Evolutionary conservation across 2,113 vertebrate genomes (phyloP).

Genomic region (Eubucco bourcierii): DNA sequence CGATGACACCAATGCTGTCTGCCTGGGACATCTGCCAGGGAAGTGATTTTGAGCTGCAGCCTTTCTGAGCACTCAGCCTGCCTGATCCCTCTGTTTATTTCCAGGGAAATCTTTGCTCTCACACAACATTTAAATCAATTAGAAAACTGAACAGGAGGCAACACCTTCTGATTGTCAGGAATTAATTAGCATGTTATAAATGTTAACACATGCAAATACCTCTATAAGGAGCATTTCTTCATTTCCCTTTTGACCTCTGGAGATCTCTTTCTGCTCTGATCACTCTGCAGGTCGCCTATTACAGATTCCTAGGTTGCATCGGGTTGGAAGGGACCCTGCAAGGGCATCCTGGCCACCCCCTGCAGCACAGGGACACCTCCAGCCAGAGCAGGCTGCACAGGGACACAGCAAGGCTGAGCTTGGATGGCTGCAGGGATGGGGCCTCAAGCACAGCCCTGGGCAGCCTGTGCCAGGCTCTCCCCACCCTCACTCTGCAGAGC

Average conservation of each 20-base stretch:
- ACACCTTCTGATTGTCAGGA: not conserved
- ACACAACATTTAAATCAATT: not conserved
- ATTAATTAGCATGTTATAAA: not conserved
- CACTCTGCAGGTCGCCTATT: not conserved
- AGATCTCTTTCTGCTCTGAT: not conserved
- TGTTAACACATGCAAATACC: not conserved
- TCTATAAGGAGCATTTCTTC: not conserved
- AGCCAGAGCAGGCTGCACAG: too few relatives aligned
- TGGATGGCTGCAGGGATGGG: too few relatives aligned
- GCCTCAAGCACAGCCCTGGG: too few relatives aligned
- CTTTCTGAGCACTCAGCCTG: not conserved
- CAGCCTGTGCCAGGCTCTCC: too few relatives aligned
- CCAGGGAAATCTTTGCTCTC: not conserved
- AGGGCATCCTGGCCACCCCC: too few relatives aligned
- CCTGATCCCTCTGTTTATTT: conserved; percentile 1
- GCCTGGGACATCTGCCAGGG: conserved; percentile 51
- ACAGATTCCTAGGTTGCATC: not conserved
- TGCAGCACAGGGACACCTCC: too few relatives aligned
- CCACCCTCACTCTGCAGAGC: too few relatives aligned
- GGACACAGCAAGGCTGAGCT: too few relatives aligned
- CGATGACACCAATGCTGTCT: conserved; percentile 5
- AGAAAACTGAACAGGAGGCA: not conserved
- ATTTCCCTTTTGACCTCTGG: not conserved
- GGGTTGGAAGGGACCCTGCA: too few relatives aligned
- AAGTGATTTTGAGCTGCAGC: conserved; percentile 20